A percentile compares a stretch with the other conserved stretches of the same genome.
These are phyloP conservation scores for Graptemys geographica DNA, from an alignment of 2,797 vertebrate species.

Conservation along the genomic window DNA sequence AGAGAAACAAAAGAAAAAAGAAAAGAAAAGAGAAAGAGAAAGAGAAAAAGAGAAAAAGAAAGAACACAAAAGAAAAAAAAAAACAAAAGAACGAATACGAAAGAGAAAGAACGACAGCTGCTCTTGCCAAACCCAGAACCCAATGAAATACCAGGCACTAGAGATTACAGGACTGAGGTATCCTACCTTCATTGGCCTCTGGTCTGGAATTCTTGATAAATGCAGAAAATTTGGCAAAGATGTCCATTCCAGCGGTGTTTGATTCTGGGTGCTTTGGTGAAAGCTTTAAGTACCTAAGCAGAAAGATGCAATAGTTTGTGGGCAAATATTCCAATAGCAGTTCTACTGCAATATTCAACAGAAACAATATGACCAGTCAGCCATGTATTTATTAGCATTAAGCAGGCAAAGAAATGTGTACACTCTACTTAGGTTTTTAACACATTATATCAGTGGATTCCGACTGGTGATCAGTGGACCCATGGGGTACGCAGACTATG, in stretches of 20 bases:
- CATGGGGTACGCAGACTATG: not conserved
- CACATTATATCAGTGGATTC: not conserved
- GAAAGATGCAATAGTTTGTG: not conserved
- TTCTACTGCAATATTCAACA: not conserved
- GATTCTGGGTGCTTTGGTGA: slow-evolving; percentile 96
- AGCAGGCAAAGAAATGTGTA: rapidly evolving
- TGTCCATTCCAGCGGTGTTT: slow-evolving; percentile 98
- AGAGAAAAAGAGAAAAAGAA: not conserved
- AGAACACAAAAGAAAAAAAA: not conserved
- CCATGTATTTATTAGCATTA: rapidly evolving
- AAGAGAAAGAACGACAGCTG: not conserved
- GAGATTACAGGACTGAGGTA: rapidly evolving
- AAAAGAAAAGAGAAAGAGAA: not conserved
- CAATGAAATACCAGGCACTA: rapidly evolving
- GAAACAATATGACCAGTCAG: not conserved
- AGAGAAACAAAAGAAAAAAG: not conserved
- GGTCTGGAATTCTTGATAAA: slow-evolving; percentile 98
- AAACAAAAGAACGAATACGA: not conserved
- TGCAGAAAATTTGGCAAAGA: slow-evolving; percentile 99
- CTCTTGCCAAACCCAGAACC: not conserved
- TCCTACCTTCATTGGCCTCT: slow-evolving; percentile 94
- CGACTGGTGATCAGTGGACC: not conserved
- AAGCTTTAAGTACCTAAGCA: slow-evolving; percentile 92
- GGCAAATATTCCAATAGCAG: not conserved
- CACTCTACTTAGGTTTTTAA: no score